Percentiles rank a stretch among this genome's conserved stretches.
Evolutionary conservation across 2,888 invertebrate species (phyloP).

Genomic region (Synanthedon myopaeformis): DNA sequence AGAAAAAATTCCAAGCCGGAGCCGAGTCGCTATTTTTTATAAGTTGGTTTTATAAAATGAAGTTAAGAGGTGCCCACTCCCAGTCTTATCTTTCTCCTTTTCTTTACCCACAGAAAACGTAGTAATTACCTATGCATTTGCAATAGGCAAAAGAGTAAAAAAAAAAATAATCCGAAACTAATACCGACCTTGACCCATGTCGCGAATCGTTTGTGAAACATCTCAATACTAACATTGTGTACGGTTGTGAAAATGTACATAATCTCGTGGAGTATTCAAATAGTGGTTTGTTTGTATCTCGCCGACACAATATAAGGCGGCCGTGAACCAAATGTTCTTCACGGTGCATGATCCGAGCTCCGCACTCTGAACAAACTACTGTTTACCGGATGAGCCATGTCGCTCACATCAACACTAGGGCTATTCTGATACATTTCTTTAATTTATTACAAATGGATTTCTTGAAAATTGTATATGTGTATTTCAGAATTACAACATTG

Average conservation of each 20-base stretch:
- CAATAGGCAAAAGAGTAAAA: too few species aligned
- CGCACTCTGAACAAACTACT: not conserved
- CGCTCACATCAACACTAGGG: not conserved
- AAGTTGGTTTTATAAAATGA: too few species aligned
- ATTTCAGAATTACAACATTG: too few species aligned
- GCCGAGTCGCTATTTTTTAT: too few species aligned
- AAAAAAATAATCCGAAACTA: not conserved
- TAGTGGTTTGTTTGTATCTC: constrained; percentile 14
- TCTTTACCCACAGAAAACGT: too few species aligned
- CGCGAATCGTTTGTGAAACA: constrained; percentile 23
- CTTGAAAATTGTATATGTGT: too few species aligned
- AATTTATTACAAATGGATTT: too few species aligned
- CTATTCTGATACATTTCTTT: not conserved
- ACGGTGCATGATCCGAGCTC: constrained; percentile 32
- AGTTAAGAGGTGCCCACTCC: too few species aligned
- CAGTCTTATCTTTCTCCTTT: too few species aligned
- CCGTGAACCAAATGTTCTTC: constrained; percentile 60
- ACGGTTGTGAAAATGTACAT: constrained; percentile 20
- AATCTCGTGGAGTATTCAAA: constrained; percentile 23
- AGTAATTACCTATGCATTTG: too few species aligned
- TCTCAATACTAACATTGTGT: constrained; percentile 2
- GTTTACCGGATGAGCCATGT: not conserved
- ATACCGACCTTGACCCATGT: constrained; percentile 6
- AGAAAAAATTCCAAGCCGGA: too few species aligned
- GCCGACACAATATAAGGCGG: constrained; percentile 14